Conservation (phyloP, 2,888 invertebrate genomes). For the Anaspis maculata region DNA sequence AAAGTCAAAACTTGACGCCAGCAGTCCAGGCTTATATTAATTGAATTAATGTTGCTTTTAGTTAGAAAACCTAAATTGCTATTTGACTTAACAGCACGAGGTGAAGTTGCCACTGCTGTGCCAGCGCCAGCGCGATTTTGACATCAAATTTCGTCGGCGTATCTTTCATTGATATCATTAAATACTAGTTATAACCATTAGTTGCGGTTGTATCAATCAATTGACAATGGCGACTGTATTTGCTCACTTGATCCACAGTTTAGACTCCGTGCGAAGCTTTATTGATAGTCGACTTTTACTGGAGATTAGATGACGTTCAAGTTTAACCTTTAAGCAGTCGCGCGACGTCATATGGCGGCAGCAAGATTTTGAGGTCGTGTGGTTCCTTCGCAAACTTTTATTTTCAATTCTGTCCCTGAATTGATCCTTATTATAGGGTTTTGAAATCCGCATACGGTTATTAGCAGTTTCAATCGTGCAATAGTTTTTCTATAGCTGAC, state of each 20-base stretch:
- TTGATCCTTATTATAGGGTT: no score
- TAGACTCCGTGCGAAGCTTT: conserved; percentile 5
- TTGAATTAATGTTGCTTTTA: conserved; percentile 13
- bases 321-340: no score
- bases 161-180: conserved; percentile 11
- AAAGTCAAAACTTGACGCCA: no score
- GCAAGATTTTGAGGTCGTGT: no score
- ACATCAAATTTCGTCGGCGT: conserved; percentile 11
- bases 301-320: conserved; percentile 3
- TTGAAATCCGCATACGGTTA: no score
- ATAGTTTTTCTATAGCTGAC: no score
- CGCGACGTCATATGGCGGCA: no score
- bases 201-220: conserved; percentile 5
- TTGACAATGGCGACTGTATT: conserved; percentile 6
- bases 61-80: conserved; percentile 10
- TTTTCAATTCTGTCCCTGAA: no score
- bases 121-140: conserved; percentile 7
- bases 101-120: conserved; percentile 3
- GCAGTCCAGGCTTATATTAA: no score
- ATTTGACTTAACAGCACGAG: conserved; percentile 11
- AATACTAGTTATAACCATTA: no score
- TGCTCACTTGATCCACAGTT: conserved; percentile 1
- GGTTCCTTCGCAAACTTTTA: no score
- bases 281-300: conserved; percentile 3
- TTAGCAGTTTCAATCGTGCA: no score